Evolutionary conservation across 2,797 vertebrate species (phyloP), one percentile per base, ranked within the genome.

Genomic region (Eremophila alpestris): DNA sequence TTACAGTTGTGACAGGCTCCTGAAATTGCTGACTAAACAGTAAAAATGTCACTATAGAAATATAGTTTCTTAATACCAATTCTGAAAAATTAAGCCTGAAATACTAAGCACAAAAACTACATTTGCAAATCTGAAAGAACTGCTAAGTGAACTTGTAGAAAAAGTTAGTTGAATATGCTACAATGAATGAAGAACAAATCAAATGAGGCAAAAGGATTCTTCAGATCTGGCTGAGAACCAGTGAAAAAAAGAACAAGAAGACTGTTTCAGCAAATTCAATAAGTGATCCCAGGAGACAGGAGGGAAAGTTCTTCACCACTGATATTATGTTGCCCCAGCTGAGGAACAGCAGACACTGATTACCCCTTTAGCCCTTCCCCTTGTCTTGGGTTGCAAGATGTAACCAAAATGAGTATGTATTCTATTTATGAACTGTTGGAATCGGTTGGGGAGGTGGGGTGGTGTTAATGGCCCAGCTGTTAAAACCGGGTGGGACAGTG

Each of bases 1-100:
- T 20, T 69, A 62, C 22, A 79, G 86, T 79, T 94, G 74, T 93
- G 90, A 95, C 74, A 96, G 36, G 34, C 29, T 94, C 43, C 26
- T 82, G 75, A 89, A 82, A 26, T 17, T 95, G 91, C 91, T 95
- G 89, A 96, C 63, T 94, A 93, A 96, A 94, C 67, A 93, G 49
- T 64, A 80, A 83, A 5, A 77, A 80, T 74, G 48, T 80, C 60
- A 73, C 40, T 73, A 52, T 27, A 87, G 83, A 90, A 96, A 89
- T 78, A 83, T 16, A 68, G 24, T 36, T 80, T 83, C 23, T 54
- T 76, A 92, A 73, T 43, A 94, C 27, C 4, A 59, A 32, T 36
- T 92, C 48, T 84, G 56, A 83, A 90, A 91, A 88, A 65, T 51
- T 82, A 90, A 79, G 9, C 30, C 27, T 62, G 24, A 92, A 87